A percentile compares a stretch with the other conserved stretches of the same genome.
phyloP scores from a whole-genome alignment of 2,797 vertebrate genomes.

The Pangasius djambal region DNA sequence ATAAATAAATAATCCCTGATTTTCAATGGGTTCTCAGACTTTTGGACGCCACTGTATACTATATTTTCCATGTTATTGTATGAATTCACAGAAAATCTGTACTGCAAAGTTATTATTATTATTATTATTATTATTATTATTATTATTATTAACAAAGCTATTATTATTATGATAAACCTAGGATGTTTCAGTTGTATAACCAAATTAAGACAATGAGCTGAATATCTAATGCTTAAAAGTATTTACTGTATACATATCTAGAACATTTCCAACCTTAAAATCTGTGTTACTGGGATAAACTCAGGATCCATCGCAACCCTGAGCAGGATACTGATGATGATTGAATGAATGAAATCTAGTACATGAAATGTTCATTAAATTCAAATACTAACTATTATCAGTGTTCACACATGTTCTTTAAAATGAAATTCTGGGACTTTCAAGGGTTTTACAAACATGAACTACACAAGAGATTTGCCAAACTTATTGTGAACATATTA shows the following conservation, averaged over 20 bases:
- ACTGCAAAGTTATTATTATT: no score
- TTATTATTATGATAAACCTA: no score
- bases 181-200: background rate
- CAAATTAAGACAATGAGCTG: background rate
- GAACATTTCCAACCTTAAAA: background rate
- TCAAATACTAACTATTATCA: background rate
- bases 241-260: background rate
- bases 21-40: background rate
- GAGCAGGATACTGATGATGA: no score
- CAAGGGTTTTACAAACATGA: background rate
- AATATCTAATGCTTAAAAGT: background rate
- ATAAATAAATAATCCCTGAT: no score
- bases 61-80: background rate
- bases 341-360: background rate
- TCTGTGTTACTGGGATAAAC: background rate
- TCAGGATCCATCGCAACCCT: background rate
- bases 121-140: no score
- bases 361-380: background rate
- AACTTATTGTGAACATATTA: background rate
- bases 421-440: background rate
- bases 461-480: conserved; percentile 19
- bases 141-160: no score
- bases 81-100: background rate
- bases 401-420: background rate
- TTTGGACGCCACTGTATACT: background rate